Evolutionary conservation across 2,888 invertebrate species (phyloP), one percentile per base, ranked within the genome.

Genomic region (Amphimallon solstitiale): DNA sequence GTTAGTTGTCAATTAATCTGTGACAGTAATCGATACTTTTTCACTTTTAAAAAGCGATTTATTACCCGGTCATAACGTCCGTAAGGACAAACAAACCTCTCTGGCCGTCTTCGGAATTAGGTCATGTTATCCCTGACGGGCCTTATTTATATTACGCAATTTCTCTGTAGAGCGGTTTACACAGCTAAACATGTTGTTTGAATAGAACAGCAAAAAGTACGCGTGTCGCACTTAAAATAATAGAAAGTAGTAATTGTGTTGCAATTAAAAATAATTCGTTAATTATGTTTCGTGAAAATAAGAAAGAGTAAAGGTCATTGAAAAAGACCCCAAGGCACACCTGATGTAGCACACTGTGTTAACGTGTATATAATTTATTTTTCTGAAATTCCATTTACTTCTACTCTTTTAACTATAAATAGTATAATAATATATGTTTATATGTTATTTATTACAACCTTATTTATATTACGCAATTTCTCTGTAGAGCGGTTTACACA

Each of bases 1-100:
- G 63, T 46, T 37, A 15, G 56, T 46, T 64, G 64, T 64, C 64
- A 64, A 64, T 64, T 64, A 64, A 38, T 54, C 63, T 29, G 56
- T 59, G 56, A 59, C 56, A 59, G 56, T 45, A 43, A 29, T 23
- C 56, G 43, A 59, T 59, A 59, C 43, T 59, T 59, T 59, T 59
- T 43, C 56, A 59, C 43, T 34, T 59, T 59, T 59, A 7, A 23
- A n/a, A 43, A 23, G 29, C 43, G 56, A 59, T 59, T 59, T 59
- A 59, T 59, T 29, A 5, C 29, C 34, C 40, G 14, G 29, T 10
- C 29, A 29, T 40, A 29, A 29, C 23, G 34, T 59, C 15, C 35
- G 23, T 29, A 29, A 29, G 43, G 56, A 59, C 17, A 43, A 43
- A 29, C 17, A 43, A 43, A 43, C 40, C 15, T 43, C 43, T 35